Evolutionary conservation across 2,113 vertebrate genomes (phyloP).

Genomic region (Puma concolor): DNA sequence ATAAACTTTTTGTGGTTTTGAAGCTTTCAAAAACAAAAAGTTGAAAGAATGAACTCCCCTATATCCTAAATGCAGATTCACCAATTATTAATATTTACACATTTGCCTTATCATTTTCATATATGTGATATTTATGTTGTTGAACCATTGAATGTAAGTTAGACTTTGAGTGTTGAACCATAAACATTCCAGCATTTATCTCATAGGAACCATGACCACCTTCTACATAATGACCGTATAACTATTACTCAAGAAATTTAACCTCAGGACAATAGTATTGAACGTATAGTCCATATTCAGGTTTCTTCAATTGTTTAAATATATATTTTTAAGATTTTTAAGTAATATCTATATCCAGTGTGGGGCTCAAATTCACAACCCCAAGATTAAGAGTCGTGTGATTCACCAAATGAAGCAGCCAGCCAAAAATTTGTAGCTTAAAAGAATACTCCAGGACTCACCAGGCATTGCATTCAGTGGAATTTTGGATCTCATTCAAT

Average conservation of each 20-base stretch:
- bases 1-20: background rate
- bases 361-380: background rate
- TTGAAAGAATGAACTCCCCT: background rate
- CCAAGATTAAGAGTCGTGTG: background rate
- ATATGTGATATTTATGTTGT: background rate
- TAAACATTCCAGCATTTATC: background rate
- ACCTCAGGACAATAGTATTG: background rate
- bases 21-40: constrained; percentile 18
- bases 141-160: background rate
- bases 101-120: background rate
- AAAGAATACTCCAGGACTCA: background rate
- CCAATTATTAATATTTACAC: background rate
- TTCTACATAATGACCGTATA: background rate
- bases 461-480: background rate
- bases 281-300: background rate
- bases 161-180: background rate
- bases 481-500: background rate
- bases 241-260: background rate
- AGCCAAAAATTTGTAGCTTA: background rate
- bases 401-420: background rate
- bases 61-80: background rate
- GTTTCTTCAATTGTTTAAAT: background rate
- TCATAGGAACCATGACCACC: background rate
- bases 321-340: background rate
- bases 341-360: background rate